Evolutionary conservation across 2,797 vertebrate species (phyloP).

Genomic region (Siniperca undulata): DNA sequence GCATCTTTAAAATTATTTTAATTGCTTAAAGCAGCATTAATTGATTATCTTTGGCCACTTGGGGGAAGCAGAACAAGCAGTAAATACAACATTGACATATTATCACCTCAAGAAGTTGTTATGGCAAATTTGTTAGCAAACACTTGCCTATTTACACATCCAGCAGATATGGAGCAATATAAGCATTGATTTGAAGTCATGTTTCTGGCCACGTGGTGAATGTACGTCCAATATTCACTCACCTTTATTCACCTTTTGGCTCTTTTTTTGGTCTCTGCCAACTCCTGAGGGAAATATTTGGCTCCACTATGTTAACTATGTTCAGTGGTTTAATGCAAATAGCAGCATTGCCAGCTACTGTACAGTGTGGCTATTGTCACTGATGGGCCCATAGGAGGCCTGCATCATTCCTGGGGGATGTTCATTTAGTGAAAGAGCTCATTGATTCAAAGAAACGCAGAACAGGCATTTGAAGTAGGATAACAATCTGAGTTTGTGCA

Average conservation of each 20-base stretch:
- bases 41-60: not conserved
- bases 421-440: conserved; percentile 15
- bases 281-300: no score
- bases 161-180: no score
- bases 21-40: not conserved
- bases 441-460: conserved; percentile 10
- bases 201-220: no score
- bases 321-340: not conserved
- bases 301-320: no score
- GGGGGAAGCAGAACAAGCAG: not conserved
- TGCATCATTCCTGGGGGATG: not conserved
- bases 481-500: conserved; percentile 2
- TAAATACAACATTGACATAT: not conserved
- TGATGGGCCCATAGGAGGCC: not conserved
- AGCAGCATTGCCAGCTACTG: not conserved
- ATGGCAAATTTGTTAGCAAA: no score
- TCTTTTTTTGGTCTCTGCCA: no score
- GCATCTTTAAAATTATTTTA: no score
- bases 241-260: no score
- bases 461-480: not conserved
- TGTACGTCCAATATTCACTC: no score
- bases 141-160: not conserved
- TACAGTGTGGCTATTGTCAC: not conserved
- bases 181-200: no score
- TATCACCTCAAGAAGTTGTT: no score